Percentiles rank a stretch among this genome's conserved stretches.
Evolutionary conservation across 2,797 vertebrate genomes (phyloP).

Genomic region (Micropoecilia bifurca): DNA sequence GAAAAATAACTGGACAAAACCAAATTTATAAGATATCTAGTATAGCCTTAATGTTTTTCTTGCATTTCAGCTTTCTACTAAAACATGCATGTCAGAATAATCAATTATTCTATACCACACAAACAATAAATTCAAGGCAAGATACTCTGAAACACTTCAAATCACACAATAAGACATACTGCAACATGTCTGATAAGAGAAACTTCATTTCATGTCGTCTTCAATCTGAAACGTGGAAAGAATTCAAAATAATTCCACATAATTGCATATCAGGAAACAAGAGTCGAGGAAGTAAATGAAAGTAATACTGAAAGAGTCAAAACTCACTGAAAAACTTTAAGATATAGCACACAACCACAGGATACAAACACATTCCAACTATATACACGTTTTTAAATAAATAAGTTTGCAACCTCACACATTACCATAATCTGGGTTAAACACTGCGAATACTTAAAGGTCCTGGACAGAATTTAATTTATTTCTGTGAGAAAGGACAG

Average conservation of each 20-base stretch:
- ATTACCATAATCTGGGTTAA: neutral
- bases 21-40: neutral
- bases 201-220: neutral
- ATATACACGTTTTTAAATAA: too few relatives aligned
- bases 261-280: neutral
- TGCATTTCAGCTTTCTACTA: neutral
- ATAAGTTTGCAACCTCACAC: neutral
- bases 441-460: neutral
- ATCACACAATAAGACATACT: too few relatives aligned
- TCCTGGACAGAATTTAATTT: neutral
- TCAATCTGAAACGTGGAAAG: neutral
- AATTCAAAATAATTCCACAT: neutral
- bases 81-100: neutral
- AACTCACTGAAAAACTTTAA: neutral
- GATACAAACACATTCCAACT: neutral
- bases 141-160: neutral
- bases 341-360: too few relatives aligned
- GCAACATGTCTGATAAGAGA: neutral
- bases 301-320: neutral
- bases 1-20: neutral
- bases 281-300: neutral
- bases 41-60: neutral
- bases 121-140: neutral
- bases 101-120: neutral
- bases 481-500: neutral